Conservation (phyloP, 2,888 invertebrate genomes). For the Platycheirus rosarum region DNA sequence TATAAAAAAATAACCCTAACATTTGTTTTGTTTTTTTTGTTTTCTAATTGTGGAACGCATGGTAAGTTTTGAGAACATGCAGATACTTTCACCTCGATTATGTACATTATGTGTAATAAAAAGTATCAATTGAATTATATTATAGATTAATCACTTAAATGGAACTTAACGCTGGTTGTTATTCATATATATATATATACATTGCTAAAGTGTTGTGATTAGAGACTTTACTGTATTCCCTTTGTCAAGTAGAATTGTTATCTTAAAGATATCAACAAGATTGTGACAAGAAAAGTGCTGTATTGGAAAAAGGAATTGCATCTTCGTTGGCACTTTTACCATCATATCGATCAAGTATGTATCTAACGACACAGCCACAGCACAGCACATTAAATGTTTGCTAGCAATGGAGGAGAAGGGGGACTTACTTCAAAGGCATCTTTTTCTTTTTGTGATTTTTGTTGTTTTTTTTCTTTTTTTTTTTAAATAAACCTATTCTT, state of each 20-base stretch:
- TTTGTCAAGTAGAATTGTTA: not conserved
- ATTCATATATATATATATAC: constrained; percentile 11
- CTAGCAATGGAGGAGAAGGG: not conserved
- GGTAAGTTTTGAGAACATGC: constrained; percentile 47
- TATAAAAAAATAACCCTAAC: constrained; percentile 47
- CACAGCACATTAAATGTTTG: constrained; percentile 28
- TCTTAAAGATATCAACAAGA: not conserved
- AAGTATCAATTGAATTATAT: constrained; percentile 46
- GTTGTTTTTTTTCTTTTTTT: constrained; percentile 13
- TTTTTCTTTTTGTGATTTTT: constrained; percentile 32
- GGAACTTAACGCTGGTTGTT: constrained; percentile 15
- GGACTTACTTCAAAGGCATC: constrained; percentile 7
- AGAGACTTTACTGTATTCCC: not conserved
- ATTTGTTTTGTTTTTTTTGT: constrained; percentile 50
- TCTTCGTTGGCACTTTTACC: constrained; percentile 26
- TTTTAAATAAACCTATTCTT: constrained; percentile 12
- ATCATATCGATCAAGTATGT: constrained; percentile 36
- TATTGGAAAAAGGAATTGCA: constrained; percentile 18
- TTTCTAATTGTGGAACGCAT: constrained; percentile 61
- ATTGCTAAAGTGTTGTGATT: not conserved
- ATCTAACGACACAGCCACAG: constrained; percentile 33
- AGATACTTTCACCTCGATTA: constrained; percentile 52
- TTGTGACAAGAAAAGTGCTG: not conserved
- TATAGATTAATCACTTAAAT: constrained; percentile 53
- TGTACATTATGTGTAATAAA: constrained; percentile 47